Evolutionary conservation across 2,888 invertebrate genomes (phyloP).

Genomic region (Bedellia somnulentella): DNA sequence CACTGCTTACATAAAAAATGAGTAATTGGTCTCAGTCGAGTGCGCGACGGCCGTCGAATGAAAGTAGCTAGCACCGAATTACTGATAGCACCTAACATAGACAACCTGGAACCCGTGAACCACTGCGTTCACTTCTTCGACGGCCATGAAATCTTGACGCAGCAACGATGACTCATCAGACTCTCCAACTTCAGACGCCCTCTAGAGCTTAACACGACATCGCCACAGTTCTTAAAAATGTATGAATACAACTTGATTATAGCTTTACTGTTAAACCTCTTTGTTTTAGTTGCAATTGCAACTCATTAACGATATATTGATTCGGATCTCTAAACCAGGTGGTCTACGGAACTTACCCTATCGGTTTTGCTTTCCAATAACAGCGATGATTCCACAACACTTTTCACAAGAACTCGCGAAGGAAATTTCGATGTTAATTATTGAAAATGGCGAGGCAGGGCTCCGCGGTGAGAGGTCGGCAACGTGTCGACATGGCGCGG

Average conservation of each 20-base stretch:
- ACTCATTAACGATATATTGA: too few species aligned
- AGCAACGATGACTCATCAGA: constrained; percentile 54
- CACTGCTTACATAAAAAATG: constrained; percentile 14
- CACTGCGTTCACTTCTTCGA: constrained; percentile 30
- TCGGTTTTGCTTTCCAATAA: constrained; percentile 23
- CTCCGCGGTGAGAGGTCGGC: constrained; percentile 45
- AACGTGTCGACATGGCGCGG: constrained; percentile 46
- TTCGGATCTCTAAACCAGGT: too few species aligned
- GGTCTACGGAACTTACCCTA: constrained; percentile 41
- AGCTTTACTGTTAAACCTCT: too few species aligned
- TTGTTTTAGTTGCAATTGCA: too few species aligned
- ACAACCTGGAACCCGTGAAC: constrained; percentile 42
- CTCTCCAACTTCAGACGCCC: constrained; percentile 44
- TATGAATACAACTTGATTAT: too few species aligned
- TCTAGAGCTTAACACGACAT: constrained; percentile 6
- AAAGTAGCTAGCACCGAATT: constrained; percentile 44
- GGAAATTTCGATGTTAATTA: too few species aligned
- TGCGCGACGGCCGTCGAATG: constrained; percentile 23
- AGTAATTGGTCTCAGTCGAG: constrained; percentile 38
- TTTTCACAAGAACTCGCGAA: constrained; percentile 24
- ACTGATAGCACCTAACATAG: constrained; percentile 48
- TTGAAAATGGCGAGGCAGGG: constrained; percentile 35
- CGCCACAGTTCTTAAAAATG: too few species aligned
- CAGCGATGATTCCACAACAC: constrained; percentile 22
- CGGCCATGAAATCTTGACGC: constrained; percentile 52